Conservation (phyloP, 1,140 invertebrate genomes). For the Pantala flavescens region DNA sequence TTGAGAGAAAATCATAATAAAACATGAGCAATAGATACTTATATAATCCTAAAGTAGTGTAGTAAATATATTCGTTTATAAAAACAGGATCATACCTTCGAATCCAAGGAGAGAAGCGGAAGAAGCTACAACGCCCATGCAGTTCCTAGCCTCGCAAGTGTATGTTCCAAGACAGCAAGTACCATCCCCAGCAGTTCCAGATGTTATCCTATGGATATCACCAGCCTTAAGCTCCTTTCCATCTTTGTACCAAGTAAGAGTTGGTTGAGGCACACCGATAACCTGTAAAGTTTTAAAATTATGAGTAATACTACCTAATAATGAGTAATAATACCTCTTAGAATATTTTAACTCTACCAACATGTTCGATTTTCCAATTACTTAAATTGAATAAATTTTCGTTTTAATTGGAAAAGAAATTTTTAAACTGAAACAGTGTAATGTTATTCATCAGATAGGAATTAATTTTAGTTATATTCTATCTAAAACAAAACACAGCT, state of each 20-base stretch:
- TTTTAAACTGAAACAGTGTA: too few species aligned
- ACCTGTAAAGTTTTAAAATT: constrained; percentile 37
- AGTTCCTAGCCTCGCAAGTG: constrained; percentile 85
- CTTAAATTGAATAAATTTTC: too few species aligned
- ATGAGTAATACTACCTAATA: neutral
- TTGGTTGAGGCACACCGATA: constrained; percentile 80
- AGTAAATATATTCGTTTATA: too few species aligned
- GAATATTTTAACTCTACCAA: neutral
- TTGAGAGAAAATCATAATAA: too few species aligned
- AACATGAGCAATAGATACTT: too few species aligned
- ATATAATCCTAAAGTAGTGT: too few species aligned
- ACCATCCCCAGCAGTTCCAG: constrained; percentile 74
- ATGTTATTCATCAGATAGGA: too few species aligned
- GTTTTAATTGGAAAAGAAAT: too few species aligned
- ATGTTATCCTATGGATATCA: constrained; percentile 82
- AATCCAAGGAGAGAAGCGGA: constrained; percentile 79
- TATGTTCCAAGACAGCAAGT: constrained; percentile 86
- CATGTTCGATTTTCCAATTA: too few species aligned
- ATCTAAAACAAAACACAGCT: too few species aligned
- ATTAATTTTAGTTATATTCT: too few species aligned
- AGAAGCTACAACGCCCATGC: constrained; percentile 81
- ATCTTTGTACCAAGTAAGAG: constrained; percentile 85
- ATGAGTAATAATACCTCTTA: neutral
- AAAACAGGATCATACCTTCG: constrained; percentile 46
- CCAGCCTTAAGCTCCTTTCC: constrained; percentile 77